A percentile compares a stretch with the other conserved stretches of the same genome.
phyloP scores from a whole-genome alignment of 1,140 invertebrate species.

The Ips typographus region DNA sequence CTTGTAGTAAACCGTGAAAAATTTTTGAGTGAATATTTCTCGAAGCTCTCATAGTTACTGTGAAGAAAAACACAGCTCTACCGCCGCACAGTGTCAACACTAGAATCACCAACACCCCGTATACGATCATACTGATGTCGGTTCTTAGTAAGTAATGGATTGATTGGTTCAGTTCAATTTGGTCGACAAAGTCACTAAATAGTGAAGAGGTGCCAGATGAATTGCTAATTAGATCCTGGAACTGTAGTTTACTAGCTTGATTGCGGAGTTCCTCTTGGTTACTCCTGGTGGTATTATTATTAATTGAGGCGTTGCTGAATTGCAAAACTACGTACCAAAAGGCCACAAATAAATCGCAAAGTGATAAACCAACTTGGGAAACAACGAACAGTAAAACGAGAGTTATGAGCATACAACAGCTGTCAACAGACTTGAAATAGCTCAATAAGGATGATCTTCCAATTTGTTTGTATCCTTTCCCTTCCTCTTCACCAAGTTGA shows the following conservation, averaged over 20 bases:
- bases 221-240: neutral
- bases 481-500: conserved; percentile 16
- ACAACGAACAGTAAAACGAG: conserved; percentile 60
- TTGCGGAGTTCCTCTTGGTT: conserved; percentile 37
- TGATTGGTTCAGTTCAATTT: conserved; percentile 10
- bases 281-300: conserved; percentile 35
- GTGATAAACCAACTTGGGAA: conserved; percentile 56
- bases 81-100: conserved; percentile 51
- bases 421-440: conserved; percentile 69
- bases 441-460: conserved; percentile 40
- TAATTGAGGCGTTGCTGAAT: no score
- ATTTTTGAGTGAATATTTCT: conserved; percentile 77
- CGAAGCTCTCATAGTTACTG: conserved; percentile 72
- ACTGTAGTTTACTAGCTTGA: no score
- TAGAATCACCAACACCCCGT: conserved; percentile 46
- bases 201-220: neutral
- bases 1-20: conserved; percentile 57
- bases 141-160: conserved; percentile 38
- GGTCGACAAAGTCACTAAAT: conserved; percentile 14
- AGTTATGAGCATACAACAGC: conserved; percentile 58
- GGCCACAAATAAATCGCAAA: conserved; percentile 77
- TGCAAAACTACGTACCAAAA: conserved; percentile 59
- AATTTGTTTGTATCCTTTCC: conserved; percentile 16
- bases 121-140: conserved; percentile 48
- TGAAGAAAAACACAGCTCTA: conserved; percentile 70